Percentiles rank a stretch among this genome's conserved stretches.
These are phyloP conservation scores for Anthopleura xanthogrammica DNA, from an alignment of 92 coral and sea anemone species.

Conservation along the genomic window DNA sequence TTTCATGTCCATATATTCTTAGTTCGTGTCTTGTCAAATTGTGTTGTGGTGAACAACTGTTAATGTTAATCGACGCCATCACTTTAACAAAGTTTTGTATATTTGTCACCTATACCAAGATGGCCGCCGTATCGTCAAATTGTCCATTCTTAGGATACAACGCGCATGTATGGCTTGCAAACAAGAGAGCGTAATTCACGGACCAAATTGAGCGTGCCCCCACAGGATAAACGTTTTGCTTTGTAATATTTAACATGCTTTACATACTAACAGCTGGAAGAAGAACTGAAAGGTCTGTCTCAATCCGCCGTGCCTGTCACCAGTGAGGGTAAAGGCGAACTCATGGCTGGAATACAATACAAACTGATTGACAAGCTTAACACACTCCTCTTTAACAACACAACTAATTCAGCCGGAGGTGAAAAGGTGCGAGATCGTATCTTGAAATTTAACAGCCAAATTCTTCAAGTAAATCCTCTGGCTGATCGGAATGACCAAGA, in stretches of 20 bases:
- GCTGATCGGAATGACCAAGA: slow-evolving; percentile 47
- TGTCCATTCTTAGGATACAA: too few relatives aligned
- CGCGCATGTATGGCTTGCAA: too few relatives aligned
- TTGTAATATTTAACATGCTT: not conserved
- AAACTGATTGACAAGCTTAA: slow-evolving; percentile 41
- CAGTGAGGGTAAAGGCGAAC: slow-evolving; percentile 51
- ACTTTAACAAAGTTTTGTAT: too few relatives aligned
- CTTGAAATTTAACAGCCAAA: slow-evolving; percentile 30
- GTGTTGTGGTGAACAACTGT: too few relatives aligned
- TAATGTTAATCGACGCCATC: too few relatives aligned
- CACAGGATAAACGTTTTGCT: too few relatives aligned
- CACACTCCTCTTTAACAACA: slow-evolving; percentile 66
- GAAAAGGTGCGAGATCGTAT: slow-evolving; percentile 61
- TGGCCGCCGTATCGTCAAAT: too few relatives aligned
- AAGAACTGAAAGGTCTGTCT: slow-evolving; percentile 37
- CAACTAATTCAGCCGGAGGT: slow-evolving; percentile 50
- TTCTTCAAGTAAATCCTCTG: slow-evolving; percentile 58
- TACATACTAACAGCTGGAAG: slow-evolving; percentile 40
- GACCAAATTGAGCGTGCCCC: too few relatives aligned
- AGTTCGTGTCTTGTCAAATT: too few relatives aligned
- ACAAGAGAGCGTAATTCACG: too few relatives aligned
- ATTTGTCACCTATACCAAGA: too few relatives aligned
- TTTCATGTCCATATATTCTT: too few relatives aligned
- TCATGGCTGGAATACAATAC: slow-evolving; percentile 51
- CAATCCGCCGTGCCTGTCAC: slow-evolving; percentile 59